Conservation (phyloP, 2,888 invertebrate species). For the Cantharis lateralis region DNA sequence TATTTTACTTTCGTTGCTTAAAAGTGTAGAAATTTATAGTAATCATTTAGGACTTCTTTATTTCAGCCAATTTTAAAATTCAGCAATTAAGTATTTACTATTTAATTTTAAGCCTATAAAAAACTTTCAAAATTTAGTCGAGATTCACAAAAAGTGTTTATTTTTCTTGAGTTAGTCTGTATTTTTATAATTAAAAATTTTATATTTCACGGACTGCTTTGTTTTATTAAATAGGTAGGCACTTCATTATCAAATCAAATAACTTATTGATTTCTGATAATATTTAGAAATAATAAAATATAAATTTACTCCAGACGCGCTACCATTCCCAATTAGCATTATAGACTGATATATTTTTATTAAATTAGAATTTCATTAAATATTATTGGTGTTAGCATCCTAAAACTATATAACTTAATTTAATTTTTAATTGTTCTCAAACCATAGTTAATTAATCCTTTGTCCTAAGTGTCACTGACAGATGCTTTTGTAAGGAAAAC, state of each 20-base stretch:
- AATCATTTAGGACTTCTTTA: background rate
- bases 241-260: background rate
- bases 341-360: background rate
- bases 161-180: background rate
- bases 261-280: background rate
- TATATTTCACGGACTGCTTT: background rate
- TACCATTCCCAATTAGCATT: background rate
- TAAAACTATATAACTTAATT: conserved; percentile 17
- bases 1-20: background rate
- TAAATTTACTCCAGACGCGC: too few species aligned
- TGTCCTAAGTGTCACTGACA: conserved; percentile 42
- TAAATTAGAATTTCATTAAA: background rate
- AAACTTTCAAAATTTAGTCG: background rate
- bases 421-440: conserved; percentile 41
- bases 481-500: conserved; percentile 36
- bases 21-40: background rate
- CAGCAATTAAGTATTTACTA: background rate
- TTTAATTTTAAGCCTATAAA: background rate
- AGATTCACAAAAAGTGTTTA: background rate
- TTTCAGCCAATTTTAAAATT: background rate
- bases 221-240: background rate
- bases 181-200: background rate
- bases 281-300: background rate
- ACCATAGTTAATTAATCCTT: conserved; percentile 44
- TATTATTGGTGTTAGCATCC: background rate